Evolutionary conservation across 2,888 invertebrate genomes (phyloP), one percentile per base, ranked within the genome.

Genomic region (Pollenia labialis): DNA sequence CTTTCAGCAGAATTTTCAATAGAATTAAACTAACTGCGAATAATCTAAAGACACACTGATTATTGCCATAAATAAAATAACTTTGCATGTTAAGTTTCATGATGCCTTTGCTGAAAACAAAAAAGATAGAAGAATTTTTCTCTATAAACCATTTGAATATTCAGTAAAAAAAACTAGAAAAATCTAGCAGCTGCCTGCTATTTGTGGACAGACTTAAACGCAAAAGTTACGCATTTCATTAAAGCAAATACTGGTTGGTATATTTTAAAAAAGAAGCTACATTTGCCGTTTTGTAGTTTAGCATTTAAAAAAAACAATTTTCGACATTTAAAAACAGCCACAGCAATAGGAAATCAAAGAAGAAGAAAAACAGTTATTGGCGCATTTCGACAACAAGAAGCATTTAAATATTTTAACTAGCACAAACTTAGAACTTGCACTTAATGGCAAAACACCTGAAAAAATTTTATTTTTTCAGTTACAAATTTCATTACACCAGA

Each of bases 11-110:
- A 52, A 62, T 62, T 52, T 62, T 52, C n/a, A n/a, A 48, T 14
- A 48, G 58, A 60, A 14, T 68, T 69, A 42, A 60, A 50, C 48
- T 50, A 74, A 64, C 56, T 11, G 23, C 46, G 76, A 76, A 71
- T 62, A 18, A 76, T 69, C 82, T 62, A 44, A 69, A 54, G 62
- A 62, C 60, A 23, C 3, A 54, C 6, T 48, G 76, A 71, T 77
- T 77, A 81, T 71, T 72, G 72, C 76, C 76, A 85, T 85, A 81
- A 85, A 85, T 72, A 76, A 81, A 76, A 77, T 66, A 79, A 54
- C 32, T 64, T 50, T 69, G 58, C 77, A 50, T 79, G 66, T 52
- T 71, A 2, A 77, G 40, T 54, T 46, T 18, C 56, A 58, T 46
- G 44, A 84, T n/a, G 72, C 48, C 68, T 79, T 56, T 68, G 3